Evolutionary conservation across 2,797 vertebrate species (phyloP).

Genomic region (Lepilemur ruficaudatus): DNA sequence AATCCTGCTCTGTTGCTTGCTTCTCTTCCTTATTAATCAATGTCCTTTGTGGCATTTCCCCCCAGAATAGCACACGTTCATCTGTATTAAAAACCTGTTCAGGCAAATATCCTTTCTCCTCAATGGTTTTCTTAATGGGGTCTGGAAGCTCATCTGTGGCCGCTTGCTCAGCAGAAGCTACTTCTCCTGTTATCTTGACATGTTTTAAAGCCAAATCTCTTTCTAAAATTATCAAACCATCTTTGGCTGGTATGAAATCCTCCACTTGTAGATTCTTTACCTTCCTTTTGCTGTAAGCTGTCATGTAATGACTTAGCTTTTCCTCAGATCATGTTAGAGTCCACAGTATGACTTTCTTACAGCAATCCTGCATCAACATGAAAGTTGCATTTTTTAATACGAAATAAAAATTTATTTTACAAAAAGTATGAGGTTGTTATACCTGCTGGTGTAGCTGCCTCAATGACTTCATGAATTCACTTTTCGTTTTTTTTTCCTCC

Average conservation of each 20-base stretch:
- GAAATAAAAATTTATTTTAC: not conserved
- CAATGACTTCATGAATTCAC: not conserved
- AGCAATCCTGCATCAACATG: not conserved
- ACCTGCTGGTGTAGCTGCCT: not conserved
- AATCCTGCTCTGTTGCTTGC: not conserved
- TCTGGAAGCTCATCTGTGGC: not conserved
- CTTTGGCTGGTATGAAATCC: not conserved
- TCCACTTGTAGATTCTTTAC: not conserved
- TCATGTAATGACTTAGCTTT: not conserved
- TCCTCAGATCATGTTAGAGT: not conserved
- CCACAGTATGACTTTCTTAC: not conserved
- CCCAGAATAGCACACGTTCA: not conserved
- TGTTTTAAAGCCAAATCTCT: not conserved
- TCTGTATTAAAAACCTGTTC: not conserved
- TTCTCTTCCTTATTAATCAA: not conserved
- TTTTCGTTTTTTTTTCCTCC: not conserved
- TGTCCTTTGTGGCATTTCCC: not conserved
- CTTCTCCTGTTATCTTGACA: not conserved
- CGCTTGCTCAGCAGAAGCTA: not conserved
- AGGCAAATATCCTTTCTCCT: not conserved
- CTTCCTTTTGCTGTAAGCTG: not conserved
- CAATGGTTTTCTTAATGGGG: not conserved
- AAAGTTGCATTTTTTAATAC: not conserved
- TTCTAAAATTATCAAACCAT: not conserved
- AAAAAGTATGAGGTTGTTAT: not conserved